A percentile compares a stretch with the other conserved stretches of the same genome.
Evolutionary conservation across 2,888 invertebrate genomes (phyloP).

Genomic region (Celastrina argiolus): DNA sequence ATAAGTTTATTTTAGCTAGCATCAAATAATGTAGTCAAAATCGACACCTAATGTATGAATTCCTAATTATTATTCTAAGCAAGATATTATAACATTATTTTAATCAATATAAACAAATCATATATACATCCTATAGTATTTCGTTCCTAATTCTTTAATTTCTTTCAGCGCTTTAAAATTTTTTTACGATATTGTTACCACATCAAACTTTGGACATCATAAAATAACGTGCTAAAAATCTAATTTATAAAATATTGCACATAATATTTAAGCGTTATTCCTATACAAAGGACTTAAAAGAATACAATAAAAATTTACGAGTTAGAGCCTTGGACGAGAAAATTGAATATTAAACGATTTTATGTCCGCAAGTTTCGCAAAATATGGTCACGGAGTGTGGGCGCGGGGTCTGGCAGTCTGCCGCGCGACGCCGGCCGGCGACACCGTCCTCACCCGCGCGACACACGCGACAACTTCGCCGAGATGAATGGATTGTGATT

Average conservation of each 20-base stretch:
- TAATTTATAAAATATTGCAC: background rate
- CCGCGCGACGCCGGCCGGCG: constrained; percentile 50
- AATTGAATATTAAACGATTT: constrained; percentile 21
- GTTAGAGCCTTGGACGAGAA: constrained; percentile 1
- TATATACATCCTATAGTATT: no score
- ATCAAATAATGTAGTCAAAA: no score
- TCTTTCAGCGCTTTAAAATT: no score
- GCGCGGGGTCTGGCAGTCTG: constrained; percentile 53
- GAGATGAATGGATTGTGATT: constrained; percentile 23
- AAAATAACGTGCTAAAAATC: background rate
- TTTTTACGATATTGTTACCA: no score
- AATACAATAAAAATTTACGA: constrained; percentile 3
- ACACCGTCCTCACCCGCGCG: constrained; percentile 32
- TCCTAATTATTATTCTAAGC: no score
- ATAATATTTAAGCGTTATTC: background rate
- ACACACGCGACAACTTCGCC: constrained; percentile 30
- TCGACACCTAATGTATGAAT: no score
- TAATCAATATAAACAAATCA: no score
- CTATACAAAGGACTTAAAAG: background rate
- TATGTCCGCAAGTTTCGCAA: constrained; percentile 17
- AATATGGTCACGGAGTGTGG: constrained; percentile 28
- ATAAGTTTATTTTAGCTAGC: no score
- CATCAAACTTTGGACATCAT: background rate
- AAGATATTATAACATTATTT: no score
- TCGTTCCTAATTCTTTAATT: no score